phyloP scores from a whole-genome alignment of 2,888 invertebrate species.

The Lepetodrilus schrolli region DNA sequence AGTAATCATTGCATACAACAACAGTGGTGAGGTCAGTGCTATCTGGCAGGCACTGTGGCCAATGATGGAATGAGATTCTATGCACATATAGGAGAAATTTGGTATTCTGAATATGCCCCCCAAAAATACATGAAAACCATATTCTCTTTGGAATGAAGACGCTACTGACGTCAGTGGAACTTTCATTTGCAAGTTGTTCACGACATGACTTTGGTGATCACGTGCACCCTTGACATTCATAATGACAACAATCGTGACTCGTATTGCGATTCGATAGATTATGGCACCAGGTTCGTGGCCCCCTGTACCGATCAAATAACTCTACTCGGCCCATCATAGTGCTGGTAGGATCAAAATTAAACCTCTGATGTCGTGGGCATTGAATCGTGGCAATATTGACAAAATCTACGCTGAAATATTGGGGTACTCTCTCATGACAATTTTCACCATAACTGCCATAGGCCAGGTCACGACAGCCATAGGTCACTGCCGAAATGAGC shows the following conservation, averaged over 20 bases:
- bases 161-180: neutral
- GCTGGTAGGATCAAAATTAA: conserved; percentile 28
- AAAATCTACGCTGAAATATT: conserved; percentile 35
- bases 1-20: neutral
- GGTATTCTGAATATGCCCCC: neutral
- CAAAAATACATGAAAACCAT: neutral
- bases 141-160: neutral
- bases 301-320: conserved; percentile 29
- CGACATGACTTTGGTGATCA: neutral
- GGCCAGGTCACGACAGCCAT: conserved; percentile 29
- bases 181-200: conserved; percentile 28
- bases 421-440: conserved; percentile 32
- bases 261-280: conserved; percentile 27
- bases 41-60: conserved; percentile 7
- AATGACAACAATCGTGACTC: conserved; percentile 21
- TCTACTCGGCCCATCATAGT: conserved; percentile 5
- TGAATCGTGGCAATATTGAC: conserved; percentile 33
- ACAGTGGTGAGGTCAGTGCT: neutral
- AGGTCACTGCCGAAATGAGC: conserved; percentile 32
- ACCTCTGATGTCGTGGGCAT: conserved; percentile 31
- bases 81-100: conserved; percentile 15
- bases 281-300: conserved; percentile 28
- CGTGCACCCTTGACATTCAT: conserved; percentile 29
- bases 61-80: conserved; percentile 14
- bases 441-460: conserved; percentile 26